Conservation (phyloP, 2,888 invertebrate genomes). For the Dicyrtomina minuta region DNA sequence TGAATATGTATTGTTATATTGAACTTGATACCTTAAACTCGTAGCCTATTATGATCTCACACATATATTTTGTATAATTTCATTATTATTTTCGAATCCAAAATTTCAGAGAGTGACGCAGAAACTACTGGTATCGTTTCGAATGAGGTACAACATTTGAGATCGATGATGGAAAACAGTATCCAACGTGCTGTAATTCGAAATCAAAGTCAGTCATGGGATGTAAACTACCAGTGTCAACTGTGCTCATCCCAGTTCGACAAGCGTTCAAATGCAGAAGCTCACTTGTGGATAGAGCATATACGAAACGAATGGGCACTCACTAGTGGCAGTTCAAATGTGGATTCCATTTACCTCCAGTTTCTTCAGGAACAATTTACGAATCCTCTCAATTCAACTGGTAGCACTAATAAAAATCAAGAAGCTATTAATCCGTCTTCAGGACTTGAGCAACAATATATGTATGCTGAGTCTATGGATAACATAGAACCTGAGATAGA, state of each 20-base stretch:
- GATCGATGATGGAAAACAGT: background rate
- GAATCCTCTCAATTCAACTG: background rate
- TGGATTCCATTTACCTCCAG: conserved; percentile 15
- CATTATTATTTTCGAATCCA: too few species aligned
- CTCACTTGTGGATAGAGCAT: conserved; percentile 22
- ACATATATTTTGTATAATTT: too few species aligned
- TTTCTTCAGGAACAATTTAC: conserved; percentile 3
- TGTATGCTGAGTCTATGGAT: background rate
- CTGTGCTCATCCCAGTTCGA: background rate
- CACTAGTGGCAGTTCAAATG: conserved; percentile 4
- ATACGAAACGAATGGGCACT: conserved; percentile 8
- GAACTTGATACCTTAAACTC: too few species aligned
- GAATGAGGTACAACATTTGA: background rate
- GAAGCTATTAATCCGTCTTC: background rate
- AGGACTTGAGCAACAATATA: background rate
- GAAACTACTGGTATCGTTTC: background rate
- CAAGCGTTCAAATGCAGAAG: conserved; percentile 1
- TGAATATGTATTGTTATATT: too few species aligned
- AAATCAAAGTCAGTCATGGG: too few species aligned
- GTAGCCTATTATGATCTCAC: too few species aligned
- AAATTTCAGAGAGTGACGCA: background rate
- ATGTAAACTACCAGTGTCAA: background rate
- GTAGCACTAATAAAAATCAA: background rate
- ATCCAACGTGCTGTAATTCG: background rate
- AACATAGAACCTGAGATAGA: background rate